These are phyloP conservation scores for Siderastrea siderea DNA, from an alignment of 92 coral and sea anemone species.

Conservation along the genomic window DNA sequence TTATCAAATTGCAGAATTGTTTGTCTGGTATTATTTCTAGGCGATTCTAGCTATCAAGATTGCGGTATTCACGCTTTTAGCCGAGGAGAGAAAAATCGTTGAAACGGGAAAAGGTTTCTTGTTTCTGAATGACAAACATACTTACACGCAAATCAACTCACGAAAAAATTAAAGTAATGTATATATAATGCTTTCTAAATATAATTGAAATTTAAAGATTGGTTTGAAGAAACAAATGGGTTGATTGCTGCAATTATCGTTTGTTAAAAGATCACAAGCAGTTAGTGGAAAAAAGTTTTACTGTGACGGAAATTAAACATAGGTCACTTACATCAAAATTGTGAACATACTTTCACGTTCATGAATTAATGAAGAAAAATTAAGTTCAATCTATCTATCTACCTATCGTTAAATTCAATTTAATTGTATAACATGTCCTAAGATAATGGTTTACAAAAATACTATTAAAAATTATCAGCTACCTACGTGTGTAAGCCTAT, in stretches of 20 bases:
- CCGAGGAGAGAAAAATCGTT: not conserved
- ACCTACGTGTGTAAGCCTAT: too few relatives aligned
- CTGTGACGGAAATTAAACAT: not conserved
- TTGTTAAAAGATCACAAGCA: too few relatives aligned
- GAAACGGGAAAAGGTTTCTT: not conserved
- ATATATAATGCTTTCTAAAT: not conserved
- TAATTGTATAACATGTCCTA: not conserved
- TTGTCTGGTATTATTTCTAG: not conserved
- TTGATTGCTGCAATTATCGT: too few relatives aligned
- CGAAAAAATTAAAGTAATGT: conserved; percentile 1
- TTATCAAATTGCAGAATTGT: not conserved
- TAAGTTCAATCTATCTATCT: not conserved
- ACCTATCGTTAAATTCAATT: not conserved
- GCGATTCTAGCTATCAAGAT: not conserved
- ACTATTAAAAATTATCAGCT: too few relatives aligned
- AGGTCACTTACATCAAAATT: not conserved
- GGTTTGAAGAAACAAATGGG: too few relatives aligned
- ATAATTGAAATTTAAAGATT: not conserved
- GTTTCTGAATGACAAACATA: not conserved
- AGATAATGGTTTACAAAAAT: too few relatives aligned
- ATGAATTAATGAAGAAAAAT: not conserved
- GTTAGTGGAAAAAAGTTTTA: not conserved
- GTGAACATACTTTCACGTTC: not conserved
- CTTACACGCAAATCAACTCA: conserved; percentile 8
- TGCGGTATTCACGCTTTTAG: conserved; percentile 4